A percentile compares a stretch with the other conserved stretches of the same genome.
These are phyloP conservation scores for Nomada fucata DNA, from an alignment of 2,888 invertebrate genomes.

Conservation along the genomic window DNA sequence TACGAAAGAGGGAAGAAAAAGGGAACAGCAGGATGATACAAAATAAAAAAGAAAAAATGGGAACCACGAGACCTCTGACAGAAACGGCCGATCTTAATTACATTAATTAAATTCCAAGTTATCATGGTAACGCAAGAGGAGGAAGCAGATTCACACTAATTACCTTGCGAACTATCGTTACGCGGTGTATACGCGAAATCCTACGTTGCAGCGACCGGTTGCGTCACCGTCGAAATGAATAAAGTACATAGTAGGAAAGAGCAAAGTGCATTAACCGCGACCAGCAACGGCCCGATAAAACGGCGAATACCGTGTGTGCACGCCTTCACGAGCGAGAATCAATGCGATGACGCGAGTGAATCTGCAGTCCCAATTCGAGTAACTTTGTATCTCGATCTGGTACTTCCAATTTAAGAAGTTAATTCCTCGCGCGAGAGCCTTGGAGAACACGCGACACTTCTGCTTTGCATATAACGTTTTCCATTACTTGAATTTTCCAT, in stretches of 20 bases:
- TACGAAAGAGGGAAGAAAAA: not conserved
- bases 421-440: no score
- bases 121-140: constrained; percentile 44
- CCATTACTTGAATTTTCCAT: no score
- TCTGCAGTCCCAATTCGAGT: not conserved
- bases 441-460: no score
- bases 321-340: not conserved
- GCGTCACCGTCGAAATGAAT: constrained; percentile 50
- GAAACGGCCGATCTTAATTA: constrained; percentile 52
- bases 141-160: constrained; percentile 56
- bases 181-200: constrained; percentile 20
- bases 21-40: not conserved
- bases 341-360: not conserved
- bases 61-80: constrained; percentile 4
- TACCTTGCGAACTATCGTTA: constrained; percentile 54
- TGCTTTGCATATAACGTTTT: no score
- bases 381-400: not conserved
- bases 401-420: no score
- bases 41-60: not conserved
- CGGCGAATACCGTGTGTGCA: not conserved
- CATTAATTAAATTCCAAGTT: constrained; percentile 53
- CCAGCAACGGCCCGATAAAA: constrained; percentile 20
- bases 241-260: constrained; percentile 29
- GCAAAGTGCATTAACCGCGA: constrained; percentile 45
- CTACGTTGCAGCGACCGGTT: constrained; percentile 30